These are phyloP conservation scores for Autographa gamma DNA, from an alignment of 2,888 invertebrate genomes.

Conservation along the genomic window DNA sequence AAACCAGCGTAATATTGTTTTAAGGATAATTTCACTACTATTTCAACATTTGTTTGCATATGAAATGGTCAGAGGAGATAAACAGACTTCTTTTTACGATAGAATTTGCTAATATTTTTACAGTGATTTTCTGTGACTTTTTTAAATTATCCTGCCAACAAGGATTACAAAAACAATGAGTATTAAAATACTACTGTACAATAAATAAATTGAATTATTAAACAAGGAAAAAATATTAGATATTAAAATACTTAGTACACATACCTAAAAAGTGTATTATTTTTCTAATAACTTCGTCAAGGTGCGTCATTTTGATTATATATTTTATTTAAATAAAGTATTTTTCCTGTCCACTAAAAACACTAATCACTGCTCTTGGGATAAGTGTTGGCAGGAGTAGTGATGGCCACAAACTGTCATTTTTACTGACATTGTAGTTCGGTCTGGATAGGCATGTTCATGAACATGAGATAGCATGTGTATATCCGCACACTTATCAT, in stretches of 20 bases:
- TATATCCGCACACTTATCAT: background rate
- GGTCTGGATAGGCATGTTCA: background rate
- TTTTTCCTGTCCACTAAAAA: background rate
- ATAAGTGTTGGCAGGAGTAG: constrained; percentile 8
- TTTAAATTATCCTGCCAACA: too few species aligned
- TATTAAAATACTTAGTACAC: background rate
- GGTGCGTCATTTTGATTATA: background rate
- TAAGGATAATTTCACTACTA: too few species aligned
- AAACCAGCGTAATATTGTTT: too few species aligned
- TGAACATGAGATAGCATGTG: constrained; percentile 18
- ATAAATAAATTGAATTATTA: background rate
- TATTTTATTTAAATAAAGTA: background rate
- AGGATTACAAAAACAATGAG: too few species aligned
- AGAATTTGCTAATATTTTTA: too few species aligned
- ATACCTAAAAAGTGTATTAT: constrained; percentile 20
- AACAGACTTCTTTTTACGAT: too few species aligned
- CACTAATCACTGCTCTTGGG: background rate
- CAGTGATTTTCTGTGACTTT: too few species aligned
- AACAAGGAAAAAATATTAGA: background rate
- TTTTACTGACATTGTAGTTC: background rate
- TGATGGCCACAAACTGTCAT: constrained; percentile 9
- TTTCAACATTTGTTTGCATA: too few species aligned
- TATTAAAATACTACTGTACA: background rate
- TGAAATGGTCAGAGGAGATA: too few species aligned
- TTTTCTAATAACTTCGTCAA: constrained; percentile 1